Evolutionary conservation across 2,888 invertebrate species (phyloP), one percentile per base, ranked within the genome.

Genomic region (Chrysotoxum bicinctum): DNA sequence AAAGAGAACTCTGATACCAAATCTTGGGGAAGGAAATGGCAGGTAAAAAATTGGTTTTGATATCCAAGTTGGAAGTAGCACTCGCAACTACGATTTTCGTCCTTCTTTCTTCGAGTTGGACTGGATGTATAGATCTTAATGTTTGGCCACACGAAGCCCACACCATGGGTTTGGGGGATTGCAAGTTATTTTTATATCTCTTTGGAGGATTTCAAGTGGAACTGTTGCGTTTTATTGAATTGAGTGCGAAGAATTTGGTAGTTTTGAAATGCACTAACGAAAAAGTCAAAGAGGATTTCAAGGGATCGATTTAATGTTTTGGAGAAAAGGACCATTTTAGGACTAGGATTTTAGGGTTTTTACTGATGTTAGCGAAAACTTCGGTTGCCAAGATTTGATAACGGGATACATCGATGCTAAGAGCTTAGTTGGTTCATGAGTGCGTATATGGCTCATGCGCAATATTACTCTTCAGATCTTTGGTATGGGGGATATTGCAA

Each of bases 21-120:
- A 84, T 80, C 66, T 70, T 75, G 68, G 21, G 81, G 80, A 77
- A 81, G 81, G 81, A 81, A 50, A 69, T 21, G 0, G 35, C 81
- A 85, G 81, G 85, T 85, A 73, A 81, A 77, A 80, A 85, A 85
- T 81, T 68, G 72, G 10, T 85, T 80, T 60, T 77, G 75, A 85
- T 85, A 85, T 30, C 62, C 56, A 56, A 72, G 62, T 40, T 76
- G 79, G 69, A 48, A 70, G 60, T 23, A 26, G 10, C 35, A 56
- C 40, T 14, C 37, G 43, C 52, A 60, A 48, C 16, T 26, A 10
- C n/a, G 37, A 69, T 48, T 14, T 62, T 80, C 60, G 60, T 2
- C n/a, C n/a, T 40, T 40, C 6, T 12, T 73, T 40, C 43, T 40
- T 35, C 30, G 62, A 45, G 40, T 48, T 26, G 48, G 58, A 58